Conservation (phyloP, 2,888 invertebrate genomes). For the Gari tellinella region DNA sequence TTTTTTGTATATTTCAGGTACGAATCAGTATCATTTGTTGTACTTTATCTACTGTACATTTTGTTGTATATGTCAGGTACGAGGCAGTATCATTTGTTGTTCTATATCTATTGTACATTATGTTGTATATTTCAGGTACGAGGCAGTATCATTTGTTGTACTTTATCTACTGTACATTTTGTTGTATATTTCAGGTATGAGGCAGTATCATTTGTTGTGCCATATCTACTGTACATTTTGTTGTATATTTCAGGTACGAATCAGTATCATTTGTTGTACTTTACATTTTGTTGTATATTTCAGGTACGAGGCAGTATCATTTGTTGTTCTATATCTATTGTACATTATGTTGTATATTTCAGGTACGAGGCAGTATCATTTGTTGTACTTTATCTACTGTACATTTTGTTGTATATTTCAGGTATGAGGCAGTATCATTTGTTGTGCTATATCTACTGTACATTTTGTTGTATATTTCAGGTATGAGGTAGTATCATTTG, state of each 20-base stretch:
- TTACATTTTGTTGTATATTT: too few species aligned
- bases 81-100: too few species aligned
- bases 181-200: slow-evolving; percentile 74
- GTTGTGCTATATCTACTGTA: slow-evolving; percentile 94
- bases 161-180: slow-evolving; percentile 95
- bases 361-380: slow-evolving; percentile 95
- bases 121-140: slow-evolving; percentile 89
- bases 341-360: slow-evolving; percentile 87
- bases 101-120: too few species aligned
- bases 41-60: too few species aligned
- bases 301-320: slow-evolving; percentile 94
- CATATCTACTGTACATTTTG: too few species aligned
- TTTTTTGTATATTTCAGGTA: too few species aligned
- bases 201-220: too few species aligned
- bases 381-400: slow-evolving; percentile 93
- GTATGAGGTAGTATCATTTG: slow-evolving; percentile 94
- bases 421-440: slow-evolving; percentile 95
- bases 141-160: slow-evolving; percentile 93
- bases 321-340: slow-evolving; percentile 93
- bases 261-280: too few species aligned
- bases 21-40: too few species aligned
- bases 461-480: slow-evolving; percentile 89
- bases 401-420: slow-evolving; percentile 89
- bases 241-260: too few species aligned
- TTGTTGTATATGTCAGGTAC: too few species aligned